Evolutionary conservation across 2,888 invertebrate genomes (phyloP).

Genomic region (Neoitamus cyanurus): DNA sequence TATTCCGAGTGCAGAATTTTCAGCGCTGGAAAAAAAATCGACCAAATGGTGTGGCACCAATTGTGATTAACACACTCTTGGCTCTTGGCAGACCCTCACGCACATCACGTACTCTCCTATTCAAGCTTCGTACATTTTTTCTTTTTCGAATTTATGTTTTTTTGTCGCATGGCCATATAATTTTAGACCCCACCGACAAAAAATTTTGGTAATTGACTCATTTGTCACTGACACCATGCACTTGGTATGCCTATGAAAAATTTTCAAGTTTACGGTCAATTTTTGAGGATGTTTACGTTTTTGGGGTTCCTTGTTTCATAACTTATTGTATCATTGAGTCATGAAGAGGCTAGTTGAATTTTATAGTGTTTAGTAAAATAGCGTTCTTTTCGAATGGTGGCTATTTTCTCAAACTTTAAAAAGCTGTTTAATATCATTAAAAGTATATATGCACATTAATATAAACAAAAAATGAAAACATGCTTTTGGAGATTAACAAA

Average conservation of each 20-base stretch:
- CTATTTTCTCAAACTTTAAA: too few species aligned
- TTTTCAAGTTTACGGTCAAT: not conserved
- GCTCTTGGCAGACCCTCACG: slow-evolving; percentile 49
- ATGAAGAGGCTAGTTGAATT: not conserved
- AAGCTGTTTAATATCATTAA: too few species aligned
- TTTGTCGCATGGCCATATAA: slow-evolving; percentile 31
- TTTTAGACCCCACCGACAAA: not conserved
- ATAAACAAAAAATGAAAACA: too few species aligned
- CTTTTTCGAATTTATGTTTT: slow-evolving; percentile 9
- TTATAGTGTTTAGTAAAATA: not conserved
- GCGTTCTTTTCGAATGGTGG: not conserved
- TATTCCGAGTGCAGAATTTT: slow-evolving; percentile 46
- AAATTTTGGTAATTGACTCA: slow-evolving; percentile 3
- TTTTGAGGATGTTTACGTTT: not conserved
- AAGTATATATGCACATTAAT: too few species aligned
- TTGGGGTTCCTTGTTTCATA: not conserved
- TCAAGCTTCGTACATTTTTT: not conserved
- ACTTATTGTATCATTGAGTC: not conserved
- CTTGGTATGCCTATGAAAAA: not conserved
- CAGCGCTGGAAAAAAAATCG: slow-evolving; percentile 19
- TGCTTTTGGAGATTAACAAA: too few species aligned
- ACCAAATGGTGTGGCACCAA: slow-evolving; percentile 20
- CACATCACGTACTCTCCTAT: slow-evolving; percentile 50
- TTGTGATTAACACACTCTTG: slow-evolving; percentile 10
- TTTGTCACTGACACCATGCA: not conserved